Evolutionary conservation across 2,888 invertebrate species (phyloP), one percentile per base, ranked within the genome.

Genomic region (Listrodromus nycthemerus): DNA sequence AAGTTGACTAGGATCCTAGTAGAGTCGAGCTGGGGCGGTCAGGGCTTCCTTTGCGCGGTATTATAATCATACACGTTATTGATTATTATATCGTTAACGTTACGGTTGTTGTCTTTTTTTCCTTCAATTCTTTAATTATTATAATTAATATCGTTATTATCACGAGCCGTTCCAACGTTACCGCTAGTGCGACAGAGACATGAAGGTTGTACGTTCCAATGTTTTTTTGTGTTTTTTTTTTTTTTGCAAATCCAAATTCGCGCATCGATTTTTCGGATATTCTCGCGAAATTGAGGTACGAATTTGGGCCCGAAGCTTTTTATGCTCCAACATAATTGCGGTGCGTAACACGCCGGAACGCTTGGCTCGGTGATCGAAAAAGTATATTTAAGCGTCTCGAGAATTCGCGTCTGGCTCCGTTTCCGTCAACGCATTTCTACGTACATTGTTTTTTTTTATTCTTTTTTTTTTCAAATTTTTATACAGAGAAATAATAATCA

Each of bases 401-500:
- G 50, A 48, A 67, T 80, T 80, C 55, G 82, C 84, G 65, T 69
- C 79, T 85, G 86, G 83, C 80, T 83, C 81, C 76, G 52, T 55
- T 52, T 71, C 48, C 27, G 48, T 69, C 65, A 61, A 80, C 80
- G 48, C 73, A 10, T 61, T 71, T 8, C 63, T 70, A 55, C 33
- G 58, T 69, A 69, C 48, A 70, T 70, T 16, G 41, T 21, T 37
- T 75, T 69, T 58, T 16, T 24, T 70, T 19, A 50, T 30, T 50
- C 67, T 24, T 80, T 45, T 16, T 55, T 86, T 80, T 87, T 87
- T 88, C 87, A 86, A 88, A 65, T 86, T 80, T 87, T 87, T 88
- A 87, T 86, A 88, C 85, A 88, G 83, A 86, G 87, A 89, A 90
- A 91, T 89, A 88, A 91, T 88, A 90, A 91, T 91, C 90, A 91